Evolutionary conservation across 1,140 invertebrate species (phyloP).

Genomic region (Ylistrum balloti): DNA sequence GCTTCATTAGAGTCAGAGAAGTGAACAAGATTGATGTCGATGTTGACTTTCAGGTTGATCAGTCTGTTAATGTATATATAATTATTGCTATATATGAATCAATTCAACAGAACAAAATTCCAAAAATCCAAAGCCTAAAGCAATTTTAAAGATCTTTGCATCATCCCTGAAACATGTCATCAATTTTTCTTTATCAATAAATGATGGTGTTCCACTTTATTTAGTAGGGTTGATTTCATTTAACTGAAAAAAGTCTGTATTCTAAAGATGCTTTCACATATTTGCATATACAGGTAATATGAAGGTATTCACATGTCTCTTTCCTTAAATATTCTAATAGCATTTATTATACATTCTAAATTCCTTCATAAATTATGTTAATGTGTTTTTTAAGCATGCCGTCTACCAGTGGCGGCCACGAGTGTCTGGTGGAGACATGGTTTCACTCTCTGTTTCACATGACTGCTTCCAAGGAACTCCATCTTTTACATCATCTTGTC

Average conservation of each 20-base stretch:
- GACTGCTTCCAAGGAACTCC: background rate
- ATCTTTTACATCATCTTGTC: conserved; percentile 28
- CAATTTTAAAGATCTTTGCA: background rate
- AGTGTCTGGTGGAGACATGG: background rate
- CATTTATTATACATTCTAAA: background rate
- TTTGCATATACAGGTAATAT: background rate
- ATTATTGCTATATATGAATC: background rate
- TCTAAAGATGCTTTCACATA: background rate
- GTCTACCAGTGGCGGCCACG: background rate
- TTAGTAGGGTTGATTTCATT: background rate
- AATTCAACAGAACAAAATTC: background rate
- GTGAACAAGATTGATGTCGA: background rate
- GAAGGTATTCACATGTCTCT: background rate
- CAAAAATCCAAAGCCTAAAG: background rate
- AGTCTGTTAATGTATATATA: no score
- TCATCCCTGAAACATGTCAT: background rate
- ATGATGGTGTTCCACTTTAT: background rate
- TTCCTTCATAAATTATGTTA: conserved; percentile 40
- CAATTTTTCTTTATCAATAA: background rate
- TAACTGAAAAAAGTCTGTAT: background rate
- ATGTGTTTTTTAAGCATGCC: background rate
- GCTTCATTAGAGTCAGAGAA: no score
- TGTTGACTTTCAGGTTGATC: no score
- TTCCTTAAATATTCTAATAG: background rate
- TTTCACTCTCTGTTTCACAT: background rate